Evolutionary conservation across 2,888 invertebrate genomes (phyloP), one percentile per base, ranked within the genome.

Genomic region (Temnothorax unifasciatus): DNA sequence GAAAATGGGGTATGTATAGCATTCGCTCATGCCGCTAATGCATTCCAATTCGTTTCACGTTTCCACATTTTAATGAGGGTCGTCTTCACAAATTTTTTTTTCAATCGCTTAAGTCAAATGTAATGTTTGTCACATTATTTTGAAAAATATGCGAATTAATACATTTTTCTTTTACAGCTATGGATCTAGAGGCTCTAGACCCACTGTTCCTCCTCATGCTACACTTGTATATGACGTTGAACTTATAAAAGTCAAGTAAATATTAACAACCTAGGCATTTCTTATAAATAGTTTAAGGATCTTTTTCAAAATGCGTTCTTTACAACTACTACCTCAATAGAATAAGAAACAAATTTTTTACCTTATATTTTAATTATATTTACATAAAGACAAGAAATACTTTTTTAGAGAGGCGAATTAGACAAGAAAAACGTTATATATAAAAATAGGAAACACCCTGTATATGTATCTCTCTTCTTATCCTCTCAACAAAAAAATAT

Each of bases 211-310:
- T 85, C 97, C 98, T 61, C 98, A 98, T 95, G 97, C 98, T 68
- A 97, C 97, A 15, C 96, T 99, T 89, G 96, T 98, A 15, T 99
- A 99, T 94, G 98, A 99, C 91, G 97, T 99, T 61, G 99, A 99
- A 95, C 95, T 99, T 83, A 98, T 97, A 95, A 97, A 96, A 94
- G 96, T 98, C 87, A 96, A 96, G 94, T 97, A 96, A 92, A 68
- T 64, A 41, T 74, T 59, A 81, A 82, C 6, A 34, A 34, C 34
- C 34, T 34, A 29, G 29, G 29, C 29, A 38, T 68, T 85, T 83
- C 66, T 85, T 83, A 63, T 84, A 13, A 44, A 83, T 21, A 47
- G 3, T 52, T 64, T 29, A 34, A n/a, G 9, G 21, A 47, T 38
- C 44, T 47, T 44, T 3, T 38, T n/a, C 41, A 77, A 18, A 29